Evolutionary conservation across 2,888 invertebrate species (phyloP).

Genomic region (Nemurella pictetii): DNA sequence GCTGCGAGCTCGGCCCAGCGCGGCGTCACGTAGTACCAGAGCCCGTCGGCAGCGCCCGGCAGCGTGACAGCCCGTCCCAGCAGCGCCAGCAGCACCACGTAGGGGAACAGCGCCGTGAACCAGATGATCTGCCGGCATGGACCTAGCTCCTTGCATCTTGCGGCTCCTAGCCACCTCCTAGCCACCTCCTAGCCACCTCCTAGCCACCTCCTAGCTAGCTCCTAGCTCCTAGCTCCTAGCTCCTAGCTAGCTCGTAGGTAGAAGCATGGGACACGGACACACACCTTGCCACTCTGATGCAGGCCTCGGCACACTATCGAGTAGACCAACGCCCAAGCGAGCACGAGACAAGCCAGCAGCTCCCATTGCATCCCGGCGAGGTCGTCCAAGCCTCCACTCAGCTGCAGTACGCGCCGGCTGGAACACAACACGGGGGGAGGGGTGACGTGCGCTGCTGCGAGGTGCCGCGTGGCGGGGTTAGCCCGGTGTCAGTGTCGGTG

Average conservation of each 20-base stretch:
- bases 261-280: neutral
- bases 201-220: no score
- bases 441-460: neutral
- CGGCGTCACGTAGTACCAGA: slow-evolving; percentile 69
- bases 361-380: slow-evolving; percentile 70
- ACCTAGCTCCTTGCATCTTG: no score
- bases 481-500: neutral
- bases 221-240: no score
- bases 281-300: slow-evolving; percentile 74
- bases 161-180: no score
- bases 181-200: no score
- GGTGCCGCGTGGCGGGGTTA: neutral
- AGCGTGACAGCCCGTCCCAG: slow-evolving; percentile 68
- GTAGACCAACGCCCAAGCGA: slow-evolving; percentile 72
- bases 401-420: slow-evolving; percentile 64
- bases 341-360: slow-evolving; percentile 62
- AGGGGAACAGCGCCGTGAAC: slow-evolving; percentile 77
- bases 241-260: slow-evolving; percentile 45
- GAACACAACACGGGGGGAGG: slow-evolving; percentile 48
- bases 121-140: slow-evolving; percentile 62
- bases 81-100: slow-evolving; percentile 68
- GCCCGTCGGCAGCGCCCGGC: slow-evolving; percentile 65
- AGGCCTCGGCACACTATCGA: slow-evolving; percentile 72
- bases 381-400: slow-evolving; percentile 62
- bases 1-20: slow-evolving; percentile 58